Base-by-base conservation (phyloP, 2,888 invertebrate genomes). In the Mimumesa dahlbomi region DNA sequence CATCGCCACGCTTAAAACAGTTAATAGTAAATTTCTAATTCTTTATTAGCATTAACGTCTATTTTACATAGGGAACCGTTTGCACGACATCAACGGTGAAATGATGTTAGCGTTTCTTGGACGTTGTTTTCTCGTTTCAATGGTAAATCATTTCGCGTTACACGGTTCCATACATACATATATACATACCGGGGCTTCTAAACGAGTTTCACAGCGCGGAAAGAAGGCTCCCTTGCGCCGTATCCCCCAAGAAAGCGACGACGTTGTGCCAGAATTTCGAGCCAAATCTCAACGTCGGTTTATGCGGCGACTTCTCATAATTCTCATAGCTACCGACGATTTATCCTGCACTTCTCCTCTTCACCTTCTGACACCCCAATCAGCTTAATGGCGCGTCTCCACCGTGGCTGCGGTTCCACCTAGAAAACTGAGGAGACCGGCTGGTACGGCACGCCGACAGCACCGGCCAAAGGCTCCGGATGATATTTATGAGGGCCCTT, bases 401-500 rank as follows among this genome's bases (percentile, higher is more conserved):
- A 43, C 11, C 53, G 34, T 14, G 31, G 18, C 1, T 22, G 43
- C 13, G 22, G 21, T 53, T 5, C 40, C 40, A 38, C 31, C 34
- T 21, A 42, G 50, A 48, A 22, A 56, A 61, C 21, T 45, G 40
- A 53, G 48, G 11, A 11, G 36, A 14, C 29, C n/a, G 49, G 18
- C 38, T 18, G 25, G 5, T 38, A 13, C 22, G 48, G 19, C 36
- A 13, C 29, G 72, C 36, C 54, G 58, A 58, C 64, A 64, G 59
- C 42, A 43, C 42, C 45, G 43, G 46, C 64, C 54, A 70, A 74
- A 77, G 74, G 59, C 52, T 62, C 58, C 53, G 29, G 19, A 21
- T 11, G 70, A 76, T 77, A 74, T 77, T 77, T 77, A 74, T 52
- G 78, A 77, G 63, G 31, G 59, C 66, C 72, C 66, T 73, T 66